These are phyloP conservation scores for Drosophila sp. DNA, from an alignment of 1,140 invertebrate genomes.

Conservation along the genomic window DNA sequence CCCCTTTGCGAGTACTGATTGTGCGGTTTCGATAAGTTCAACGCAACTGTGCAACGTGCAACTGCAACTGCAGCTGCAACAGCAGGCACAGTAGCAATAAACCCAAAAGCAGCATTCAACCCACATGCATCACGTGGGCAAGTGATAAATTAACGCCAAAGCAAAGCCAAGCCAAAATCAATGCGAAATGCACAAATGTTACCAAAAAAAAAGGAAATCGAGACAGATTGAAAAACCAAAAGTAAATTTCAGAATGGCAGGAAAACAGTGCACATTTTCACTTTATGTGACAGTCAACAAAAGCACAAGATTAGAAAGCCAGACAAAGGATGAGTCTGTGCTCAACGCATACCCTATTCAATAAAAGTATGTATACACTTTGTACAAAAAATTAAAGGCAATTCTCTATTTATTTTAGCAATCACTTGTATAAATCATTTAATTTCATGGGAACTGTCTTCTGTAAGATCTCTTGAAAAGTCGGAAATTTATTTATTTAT, in stretches of 20 bases:
- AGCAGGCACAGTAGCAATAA: conserved; percentile 52
- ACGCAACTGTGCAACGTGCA: conserved; percentile 68
- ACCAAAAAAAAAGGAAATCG: conserved; percentile 19
- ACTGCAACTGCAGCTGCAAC: conserved; percentile 34
- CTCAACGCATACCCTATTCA: conserved; percentile 22
- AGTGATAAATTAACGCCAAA: conserved; percentile 50
- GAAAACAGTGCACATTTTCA: conserved; percentile 49
- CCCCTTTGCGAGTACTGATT: conserved; percentile 61
- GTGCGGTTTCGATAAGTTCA: conserved; percentile 79
- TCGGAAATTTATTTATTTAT: too few species aligned
- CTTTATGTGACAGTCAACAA: conserved; percentile 38
- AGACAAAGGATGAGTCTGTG: conserved; percentile 9
- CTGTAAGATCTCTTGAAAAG: too few species aligned
- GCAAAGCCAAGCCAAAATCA: conserved; percentile 10
- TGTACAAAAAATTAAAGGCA: not conserved
- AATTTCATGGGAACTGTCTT: too few species aligned
- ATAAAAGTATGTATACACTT: not conserved
- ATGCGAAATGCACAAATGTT: conserved; percentile 16
- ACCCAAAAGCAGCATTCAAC: conserved; percentile 18
- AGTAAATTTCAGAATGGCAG: conserved; percentile 37
- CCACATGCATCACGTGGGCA: conserved; percentile 54
- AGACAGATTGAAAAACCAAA: conserved; percentile 27
- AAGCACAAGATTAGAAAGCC: conserved; percentile 38
- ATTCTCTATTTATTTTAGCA: too few species aligned
- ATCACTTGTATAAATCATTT: too few species aligned